Evolutionary conservation across 2,797 vertebrate genomes (phyloP).

Genomic region (Alauda arvensis): DNA sequence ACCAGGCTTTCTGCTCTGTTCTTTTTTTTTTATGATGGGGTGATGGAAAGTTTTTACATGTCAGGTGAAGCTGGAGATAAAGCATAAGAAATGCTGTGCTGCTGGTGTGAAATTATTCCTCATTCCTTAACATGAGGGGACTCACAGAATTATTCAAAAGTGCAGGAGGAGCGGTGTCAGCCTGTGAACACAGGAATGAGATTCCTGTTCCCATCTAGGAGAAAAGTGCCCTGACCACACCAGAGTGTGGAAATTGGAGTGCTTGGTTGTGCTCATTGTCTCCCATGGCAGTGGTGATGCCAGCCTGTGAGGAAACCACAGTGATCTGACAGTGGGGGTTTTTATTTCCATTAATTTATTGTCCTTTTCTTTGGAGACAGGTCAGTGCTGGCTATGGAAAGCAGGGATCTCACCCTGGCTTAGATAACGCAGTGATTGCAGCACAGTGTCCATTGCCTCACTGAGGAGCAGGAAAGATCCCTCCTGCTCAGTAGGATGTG

Average conservation of each 20-base stretch:
- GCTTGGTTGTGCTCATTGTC: neutral
- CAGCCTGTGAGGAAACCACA: neutral
- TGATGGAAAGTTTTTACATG: neutral
- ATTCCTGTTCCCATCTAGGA: neutral
- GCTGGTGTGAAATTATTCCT: neutral
- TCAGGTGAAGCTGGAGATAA: neutral
- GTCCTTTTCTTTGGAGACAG: neutral
- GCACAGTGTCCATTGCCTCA: neutral
- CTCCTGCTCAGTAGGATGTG: neutral
- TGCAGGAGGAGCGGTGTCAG: neutral
- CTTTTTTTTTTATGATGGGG: neutral
- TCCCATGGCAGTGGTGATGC: neutral
- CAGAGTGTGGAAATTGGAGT: neutral
- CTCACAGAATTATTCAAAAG: neutral
- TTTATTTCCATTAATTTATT: neutral
- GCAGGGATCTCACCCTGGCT: neutral
- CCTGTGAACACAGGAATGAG: neutral
- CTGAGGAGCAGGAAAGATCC: neutral
- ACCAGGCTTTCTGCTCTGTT: neutral
- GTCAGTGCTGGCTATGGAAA: neutral
- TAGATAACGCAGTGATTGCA: neutral
- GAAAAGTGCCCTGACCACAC: neutral
- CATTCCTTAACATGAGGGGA: neutral
- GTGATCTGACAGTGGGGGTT: neutral
- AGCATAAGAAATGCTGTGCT: neutral